Percentiles rank a stretch among this genome's conserved stretches.
Conservation (phyloP, 1,140 invertebrate species). For the Prorops nasuta region DNA sequence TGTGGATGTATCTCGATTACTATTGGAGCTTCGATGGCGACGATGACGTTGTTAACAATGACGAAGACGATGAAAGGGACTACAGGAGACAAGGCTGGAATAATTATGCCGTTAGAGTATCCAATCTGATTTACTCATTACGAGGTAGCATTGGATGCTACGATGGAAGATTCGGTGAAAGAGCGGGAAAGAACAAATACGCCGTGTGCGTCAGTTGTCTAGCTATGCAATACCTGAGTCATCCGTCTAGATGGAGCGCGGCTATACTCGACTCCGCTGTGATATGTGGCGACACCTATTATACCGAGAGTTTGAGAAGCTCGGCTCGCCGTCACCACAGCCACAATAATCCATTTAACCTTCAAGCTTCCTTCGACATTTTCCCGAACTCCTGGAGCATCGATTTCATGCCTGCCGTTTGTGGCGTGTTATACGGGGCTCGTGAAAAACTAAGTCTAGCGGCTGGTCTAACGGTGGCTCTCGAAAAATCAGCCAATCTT, state of each 20-base stretch:
- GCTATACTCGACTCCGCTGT: conserved; percentile 46
- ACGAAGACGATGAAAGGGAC: background rate
- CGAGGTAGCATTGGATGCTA: conserved; percentile 48
- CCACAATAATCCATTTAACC: conserved; percentile 32
- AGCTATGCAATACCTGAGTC: conserved; percentile 38
- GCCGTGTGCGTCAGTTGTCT: conserved; percentile 42
- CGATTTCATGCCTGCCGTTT: conserved; percentile 27
- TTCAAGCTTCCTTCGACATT: conserved; percentile 38
- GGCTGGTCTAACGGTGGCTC: conserved; percentile 16
- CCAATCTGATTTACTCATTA: conserved; percentile 43
- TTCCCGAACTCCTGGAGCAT: conserved; percentile 42
- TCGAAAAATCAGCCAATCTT: conserved; percentile 24
- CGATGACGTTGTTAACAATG: background rate
- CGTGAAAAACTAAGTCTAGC: conserved; percentile 18
- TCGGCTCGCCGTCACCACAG: conserved; percentile 6
- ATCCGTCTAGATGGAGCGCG: conserved; percentile 44
- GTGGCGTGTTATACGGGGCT: conserved; percentile 41
- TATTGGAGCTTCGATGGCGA: conserved; percentile 45
- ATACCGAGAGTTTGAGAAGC: conserved; percentile 39
- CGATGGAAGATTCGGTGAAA: conserved; percentile 35
- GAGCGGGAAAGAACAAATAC: conserved; percentile 41
- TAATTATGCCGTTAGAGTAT: conserved; percentile 43
- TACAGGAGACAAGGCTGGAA: conserved; percentile 35
- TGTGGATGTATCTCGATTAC: conserved; percentile 52
- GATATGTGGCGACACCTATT: conserved; percentile 44